Percentiles rank a stretch among this genome's conserved stretches.
phyloP scores from a whole-genome alignment of 2,113 vertebrate species.

The Eclectus roratus region DNA sequence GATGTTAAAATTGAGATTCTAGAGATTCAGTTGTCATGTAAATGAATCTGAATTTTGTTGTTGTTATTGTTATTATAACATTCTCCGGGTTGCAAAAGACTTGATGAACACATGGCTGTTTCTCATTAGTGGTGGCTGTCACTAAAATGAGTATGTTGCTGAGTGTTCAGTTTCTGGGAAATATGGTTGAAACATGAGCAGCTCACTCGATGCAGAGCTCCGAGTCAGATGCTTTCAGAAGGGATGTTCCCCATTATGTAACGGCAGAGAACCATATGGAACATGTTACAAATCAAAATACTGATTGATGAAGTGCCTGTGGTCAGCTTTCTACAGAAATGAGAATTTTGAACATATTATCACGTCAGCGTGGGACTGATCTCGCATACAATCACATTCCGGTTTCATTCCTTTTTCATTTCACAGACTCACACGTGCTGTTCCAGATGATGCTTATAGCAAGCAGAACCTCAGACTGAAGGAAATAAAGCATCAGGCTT shows the following conservation, averaged over 20 bases:
- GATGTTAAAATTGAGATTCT: not conserved
- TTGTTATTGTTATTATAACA: constrained; percentile 10
- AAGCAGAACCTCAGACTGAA: constrained; percentile 3
- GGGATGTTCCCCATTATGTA: constrained; percentile 73
- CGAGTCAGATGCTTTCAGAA: constrained; percentile 66
- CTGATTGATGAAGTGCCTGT: constrained; percentile 76
- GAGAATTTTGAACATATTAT: constrained; percentile 72
- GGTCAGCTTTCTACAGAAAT: constrained; percentile 73
- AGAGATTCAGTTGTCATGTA: not conserved
- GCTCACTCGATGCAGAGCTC: constrained; percentile 43
- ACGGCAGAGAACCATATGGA: constrained; percentile 70
- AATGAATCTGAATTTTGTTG: not conserved
- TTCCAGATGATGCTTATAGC: constrained; percentile 36
- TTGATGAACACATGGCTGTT: constrained; percentile 48
- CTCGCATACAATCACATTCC: constrained; percentile 60
- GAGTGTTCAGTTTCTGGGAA: constrained; percentile 75
- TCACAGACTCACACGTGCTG: constrained; percentile 21
- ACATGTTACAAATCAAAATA: constrained; percentile 69
- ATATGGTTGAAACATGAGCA: constrained; percentile 71
- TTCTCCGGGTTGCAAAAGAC: constrained; percentile 41
- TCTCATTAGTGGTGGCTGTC: constrained; percentile 72
- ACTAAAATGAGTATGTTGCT: constrained; percentile 72
- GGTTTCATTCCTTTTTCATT: constrained; percentile 58
- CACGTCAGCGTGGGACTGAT: constrained; percentile 67
- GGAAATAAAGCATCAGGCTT: constrained; percentile 37